Conservation (phyloP, 2,888 invertebrate genomes). For the Teleogryllus oceanicus region DNA sequence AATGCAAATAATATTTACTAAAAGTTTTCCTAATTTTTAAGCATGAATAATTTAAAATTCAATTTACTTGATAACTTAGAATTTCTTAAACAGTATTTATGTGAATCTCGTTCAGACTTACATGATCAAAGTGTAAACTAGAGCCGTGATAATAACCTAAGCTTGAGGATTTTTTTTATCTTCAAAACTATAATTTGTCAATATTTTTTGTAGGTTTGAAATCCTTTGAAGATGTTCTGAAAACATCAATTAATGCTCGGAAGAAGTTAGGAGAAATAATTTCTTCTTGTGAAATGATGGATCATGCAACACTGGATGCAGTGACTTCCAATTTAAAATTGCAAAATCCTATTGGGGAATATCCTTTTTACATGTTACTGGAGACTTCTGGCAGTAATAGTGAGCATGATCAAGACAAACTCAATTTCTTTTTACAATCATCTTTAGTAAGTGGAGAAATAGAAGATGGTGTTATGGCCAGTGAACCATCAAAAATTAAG, state of each 20-base stretch:
- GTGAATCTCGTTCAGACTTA: too few species aligned
- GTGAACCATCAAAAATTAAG: slow-evolving; percentile 77
- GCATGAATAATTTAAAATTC: too few species aligned
- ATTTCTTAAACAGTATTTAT: too few species aligned
- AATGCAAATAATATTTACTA: too few species aligned
- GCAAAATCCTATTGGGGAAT: slow-evolving; percentile 47
- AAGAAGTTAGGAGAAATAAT: slow-evolving; percentile 79
- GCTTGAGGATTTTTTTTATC: too few species aligned
- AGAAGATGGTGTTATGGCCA: slow-evolving; percentile 77
- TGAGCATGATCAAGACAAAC: slow-evolving; percentile 82
- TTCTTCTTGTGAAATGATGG: slow-evolving; percentile 95
- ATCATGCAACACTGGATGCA: slow-evolving; percentile 66
- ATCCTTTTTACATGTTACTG: slow-evolving; percentile 79
- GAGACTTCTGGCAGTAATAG: slow-evolving; percentile 86
- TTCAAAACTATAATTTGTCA: too few species aligned
- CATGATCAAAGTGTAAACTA: too few species aligned
- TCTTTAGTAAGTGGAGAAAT: slow-evolving; percentile 70
- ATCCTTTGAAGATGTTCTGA: slow-evolving; percentile 72
- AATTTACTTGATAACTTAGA: too few species aligned
- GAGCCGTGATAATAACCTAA: too few species aligned
- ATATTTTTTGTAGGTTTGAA: slow-evolving; percentile 58
- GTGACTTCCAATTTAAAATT: slow-evolving; percentile 61
- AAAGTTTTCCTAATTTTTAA: too few species aligned
- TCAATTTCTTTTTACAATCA: slow-evolving; percentile 70
- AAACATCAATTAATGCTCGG: slow-evolving; percentile 72